Evolutionary conservation across 2,888 invertebrate genomes (phyloP), one percentile per base, ranked within the genome.

Genomic region (Tenthredo scrophulariae): DNA sequence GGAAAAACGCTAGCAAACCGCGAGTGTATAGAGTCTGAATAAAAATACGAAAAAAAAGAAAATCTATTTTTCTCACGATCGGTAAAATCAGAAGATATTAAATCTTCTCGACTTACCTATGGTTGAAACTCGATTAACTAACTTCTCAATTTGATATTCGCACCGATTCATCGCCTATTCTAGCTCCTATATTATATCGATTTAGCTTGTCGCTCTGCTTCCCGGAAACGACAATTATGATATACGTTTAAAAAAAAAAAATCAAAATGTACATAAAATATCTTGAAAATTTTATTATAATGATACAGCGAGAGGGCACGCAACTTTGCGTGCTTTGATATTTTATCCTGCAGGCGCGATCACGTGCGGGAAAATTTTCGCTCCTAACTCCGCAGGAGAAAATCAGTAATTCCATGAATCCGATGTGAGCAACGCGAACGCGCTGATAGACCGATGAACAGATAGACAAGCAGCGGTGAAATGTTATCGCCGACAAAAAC

Each of bases 281-380:
- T n/a, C 43, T 70, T 70, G 7, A 4, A 70, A 37, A 70, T 70
- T 29, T 70, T n/a, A 5, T 37, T 33, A 43, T 74, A 74, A 74
- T 43, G n/a, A 74, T 37, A 74, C 43, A 22, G 43, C 22, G n/a
- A 22, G 43, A 43, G n/a, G 9, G 43, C 72, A 74, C 72, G 72
- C 72, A 43, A 74, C 43, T 74, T 74, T 74, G 72, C 72, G 72
- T 74, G 72, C n/a, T 6, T 74, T 13, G 22, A 74, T 33, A 67
- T 13, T 67, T 67, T 18, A 15, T 18, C 10, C 18, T n/a, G n/a
- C n/a, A 29, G 62, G 13, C 15, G 33, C 33, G 18, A 13, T 67
- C 6, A 2, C 33, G 67, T 15, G 67, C 67, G 18, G 33, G 33
- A 67, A 67, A 33, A 33, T 62, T 26, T 62, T 62, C 26, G 22